Base-by-base conservation (phyloP, 2,797 vertebrate species). In the Dromococcyx pavoninus region DNA sequence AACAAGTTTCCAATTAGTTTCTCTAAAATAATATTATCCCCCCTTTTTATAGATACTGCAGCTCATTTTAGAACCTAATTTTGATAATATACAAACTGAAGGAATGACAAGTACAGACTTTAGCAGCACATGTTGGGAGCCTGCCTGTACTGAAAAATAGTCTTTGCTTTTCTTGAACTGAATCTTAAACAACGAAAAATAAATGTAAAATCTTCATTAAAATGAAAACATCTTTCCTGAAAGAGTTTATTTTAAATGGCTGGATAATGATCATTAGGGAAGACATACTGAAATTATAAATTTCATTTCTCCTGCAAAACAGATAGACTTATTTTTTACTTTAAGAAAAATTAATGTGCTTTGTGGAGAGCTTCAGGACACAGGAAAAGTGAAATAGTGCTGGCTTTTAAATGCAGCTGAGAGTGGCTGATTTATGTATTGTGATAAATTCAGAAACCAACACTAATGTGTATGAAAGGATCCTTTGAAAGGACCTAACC, bases 1-100 rank as follows among this genome's bases (percentile, higher is more conserved):
- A 98, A 97, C 97, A 98, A 97, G 89, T 96, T 98, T 98, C 98
- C 98, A 98, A 98, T 98, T 98, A 98, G 97, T 97, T 98, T 98
- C 95, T 97, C 94, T 96, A 97, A 97, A 98, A 97, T 97, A 97
- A 93, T 97, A 97, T 97, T 97, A 97, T 97, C 95, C 96, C 25
- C 33, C 65, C 16, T 80, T 89, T 97, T 96, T 80, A 95, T 89
- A 97, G 97, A 96, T 97, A 96, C 83, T 71, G 95, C 95, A 97
- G 94, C 95, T 98, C 97, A 98, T 97, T 98, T 97, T 96, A 95
- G 96, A 98, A 97, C 91, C 93, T 97, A 97, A 97, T 98, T 98
- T 97, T 96, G 97, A 97, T 97, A 97, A 97, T 97, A 96, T 94
- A 97, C 95, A 98, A 98, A 98, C 78, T 4, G 13, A 91, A 97